Base-by-base conservation (phyloP, 92 coral and sea anemone species). In the Porites evermanni region DNA sequence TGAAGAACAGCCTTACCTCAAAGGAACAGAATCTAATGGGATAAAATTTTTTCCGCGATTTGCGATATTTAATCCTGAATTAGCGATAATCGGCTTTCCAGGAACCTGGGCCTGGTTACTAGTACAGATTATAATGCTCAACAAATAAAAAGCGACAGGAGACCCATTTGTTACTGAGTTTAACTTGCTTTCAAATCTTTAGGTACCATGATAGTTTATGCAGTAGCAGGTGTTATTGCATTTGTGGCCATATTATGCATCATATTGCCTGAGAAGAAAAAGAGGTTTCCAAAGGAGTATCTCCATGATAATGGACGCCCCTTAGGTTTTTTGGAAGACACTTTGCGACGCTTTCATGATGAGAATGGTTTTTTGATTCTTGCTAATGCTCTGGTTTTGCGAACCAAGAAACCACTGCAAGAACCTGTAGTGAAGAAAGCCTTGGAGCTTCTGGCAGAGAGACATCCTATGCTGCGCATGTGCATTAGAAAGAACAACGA, bases 381-480 rank as follows among this genome's bases (percentile, higher is more conserved):
- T 67, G 72, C 72, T 16, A 9, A 7, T 16, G 29, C 72, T 67
- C 17, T 67, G 50, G 50, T 67, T 7, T 67, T 67, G 29, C 12
- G 72, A 67, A 23, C 51, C 47, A 67, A 12, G 72, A 26, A 21
- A 23, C 72, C 50, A 21, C 9, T 67, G 1, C 44, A 67, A 23
- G 72, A 2, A 23, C 8, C 72, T 67, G 72, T 67, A 7, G 72
- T 67, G 72, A 67, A 67, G 20, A 67, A 67, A 26, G 72, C 72
- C 44, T 23, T 67, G 72, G 47, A 67, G 5, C 72, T 23, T 6
- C 38, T 67, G 50, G 12, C 24, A 6, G 7, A 20, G 72, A 67
- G 72, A 21, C 72, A 67, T 26, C 72, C 72, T 26, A 10, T 67
- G 72, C 38, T 67, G 72, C 50, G 72, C n/a, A 67, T 67, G 51